Evolutionary conservation across 1,140 invertebrate species (phyloP), one percentile per base, ranked within the genome.

Genomic region (Mylabris phalerata): DNA sequence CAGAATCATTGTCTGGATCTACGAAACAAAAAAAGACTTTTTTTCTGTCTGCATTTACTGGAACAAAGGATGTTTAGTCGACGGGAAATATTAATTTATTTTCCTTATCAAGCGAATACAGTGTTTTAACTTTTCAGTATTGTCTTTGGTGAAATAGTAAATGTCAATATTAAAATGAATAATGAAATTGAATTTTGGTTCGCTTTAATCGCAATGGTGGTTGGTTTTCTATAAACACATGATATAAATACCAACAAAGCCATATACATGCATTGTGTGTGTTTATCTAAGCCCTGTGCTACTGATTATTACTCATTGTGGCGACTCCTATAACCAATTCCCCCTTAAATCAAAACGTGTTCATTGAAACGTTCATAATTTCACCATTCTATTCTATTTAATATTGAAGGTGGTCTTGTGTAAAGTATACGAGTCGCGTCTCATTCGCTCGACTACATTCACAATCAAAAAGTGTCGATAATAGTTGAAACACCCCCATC

Each of bases 151-250:
- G 32, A 46, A 54, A 46, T 45, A 54, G 38, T 54, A 54, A 54
- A 54, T 40, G 51, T 54, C 51, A 54, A 54, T 54, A 54, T 54
- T 54, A 54, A 54, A 54, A 54, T 54, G 51, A 54, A 54, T 54
- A 54, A 54, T 54, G 51, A 54, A 54, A 54, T 54, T 54, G 41
- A 54, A 54, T 54, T 52, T 54, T 32, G 32, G 32, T 32, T 32
- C 4, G 4, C 4, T 4, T 32, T 32, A 25, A 42, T 46, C 41
- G 51, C 42, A 42, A 42, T 42, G 51, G 50, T n/a, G 32, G 32
- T 32, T 32, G 32, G 7, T 32, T 32, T 3, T 32, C 4, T 32
- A 32, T 32, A 19, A 19, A 19, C 19, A 32, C 32, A 32, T 5
- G 32, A 32, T 32, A 32, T 32, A 54, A 46, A 45, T 45, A 52